Evolutionary conservation across 2,113 vertebrate genomes (phyloP).

Genomic region (Pholis gunnellus): DNA sequence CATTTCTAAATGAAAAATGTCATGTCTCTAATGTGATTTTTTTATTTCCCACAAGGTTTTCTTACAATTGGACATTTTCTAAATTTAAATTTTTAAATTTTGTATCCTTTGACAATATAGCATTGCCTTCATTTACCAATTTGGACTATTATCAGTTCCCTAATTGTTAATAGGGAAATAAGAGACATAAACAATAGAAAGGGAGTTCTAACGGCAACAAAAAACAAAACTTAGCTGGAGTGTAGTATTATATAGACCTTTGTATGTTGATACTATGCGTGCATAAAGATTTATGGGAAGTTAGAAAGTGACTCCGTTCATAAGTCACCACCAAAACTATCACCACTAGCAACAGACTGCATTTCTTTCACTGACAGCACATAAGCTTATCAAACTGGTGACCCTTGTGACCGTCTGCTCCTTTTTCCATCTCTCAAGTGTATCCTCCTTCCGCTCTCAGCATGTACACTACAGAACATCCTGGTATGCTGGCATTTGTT

Average conservation of each 20-base stretch:
- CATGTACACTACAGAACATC: conserved; percentile 53
- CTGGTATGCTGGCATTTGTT: conserved; percentile 39
- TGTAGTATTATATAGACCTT: background rate
- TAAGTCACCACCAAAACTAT: background rate
- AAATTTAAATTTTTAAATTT: no score
- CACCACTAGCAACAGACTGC: background rate
- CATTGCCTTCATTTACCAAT: background rate
- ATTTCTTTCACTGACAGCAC: background rate
- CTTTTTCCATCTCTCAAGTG: conserved; percentile 10
- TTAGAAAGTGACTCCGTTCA: no score
- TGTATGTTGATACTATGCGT: background rate
- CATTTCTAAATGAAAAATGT: background rate
- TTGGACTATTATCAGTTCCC: background rate
- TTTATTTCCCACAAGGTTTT: background rate
- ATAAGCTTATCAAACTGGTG: conserved; percentile 7
- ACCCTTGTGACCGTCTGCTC: conserved; percentile 24
- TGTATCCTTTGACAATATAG: background rate
- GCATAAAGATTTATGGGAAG: background rate
- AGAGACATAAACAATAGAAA: background rate
- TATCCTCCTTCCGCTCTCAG: conserved; percentile 18
- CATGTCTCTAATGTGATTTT: background rate
- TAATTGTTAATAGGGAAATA: background rate
- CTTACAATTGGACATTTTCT: background rate
- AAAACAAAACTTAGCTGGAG: background rate
- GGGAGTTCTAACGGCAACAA: background rate